Evolutionary conservation across 1,140 invertebrate genomes (phyloP).

Genomic region (Magallana gigas): DNA sequence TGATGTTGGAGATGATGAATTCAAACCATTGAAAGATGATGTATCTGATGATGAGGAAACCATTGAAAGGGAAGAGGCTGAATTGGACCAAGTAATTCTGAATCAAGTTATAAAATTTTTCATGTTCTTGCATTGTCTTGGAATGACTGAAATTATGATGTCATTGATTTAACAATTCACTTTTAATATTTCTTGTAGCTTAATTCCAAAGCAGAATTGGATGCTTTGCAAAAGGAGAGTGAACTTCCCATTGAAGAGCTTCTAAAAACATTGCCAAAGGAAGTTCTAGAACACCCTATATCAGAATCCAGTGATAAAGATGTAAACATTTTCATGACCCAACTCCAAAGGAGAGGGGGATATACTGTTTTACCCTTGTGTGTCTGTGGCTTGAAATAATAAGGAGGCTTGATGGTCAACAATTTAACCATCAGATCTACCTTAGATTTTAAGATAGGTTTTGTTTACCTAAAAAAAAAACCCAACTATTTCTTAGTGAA

Average conservation of each 20-base stretch:
- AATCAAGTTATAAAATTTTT: too few species aligned
- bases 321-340: neutral
- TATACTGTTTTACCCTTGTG: too few species aligned
- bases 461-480: too few species aligned
- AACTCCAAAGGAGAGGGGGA: too few species aligned
- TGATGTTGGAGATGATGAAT: conserved; percentile 83
- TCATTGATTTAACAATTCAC: neutral
- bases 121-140: too few species aligned
- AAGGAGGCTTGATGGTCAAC: too few species aligned
- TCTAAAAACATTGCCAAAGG: conserved; percentile 75
- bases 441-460: too few species aligned
- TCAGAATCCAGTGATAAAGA: conserved; percentile 49
- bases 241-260: conserved; percentile 93
- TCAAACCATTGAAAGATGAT: conserved; percentile 88
- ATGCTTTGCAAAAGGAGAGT: conserved; percentile 92
- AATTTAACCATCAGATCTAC: too few species aligned
- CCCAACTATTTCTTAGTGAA: too few species aligned
- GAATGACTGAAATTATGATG: too few species aligned
- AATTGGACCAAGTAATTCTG: neutral
- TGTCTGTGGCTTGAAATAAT: too few species aligned
- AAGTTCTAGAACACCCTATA: conserved; percentile 72
- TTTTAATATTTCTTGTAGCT: conserved; percentile 60
- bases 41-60: conserved; percentile 83
- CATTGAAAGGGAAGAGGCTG: conserved; percentile 38
- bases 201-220: conserved; percentile 87